Conservation (phyloP, 1,140 invertebrate species). For the Danaus plexippus region DNA sequence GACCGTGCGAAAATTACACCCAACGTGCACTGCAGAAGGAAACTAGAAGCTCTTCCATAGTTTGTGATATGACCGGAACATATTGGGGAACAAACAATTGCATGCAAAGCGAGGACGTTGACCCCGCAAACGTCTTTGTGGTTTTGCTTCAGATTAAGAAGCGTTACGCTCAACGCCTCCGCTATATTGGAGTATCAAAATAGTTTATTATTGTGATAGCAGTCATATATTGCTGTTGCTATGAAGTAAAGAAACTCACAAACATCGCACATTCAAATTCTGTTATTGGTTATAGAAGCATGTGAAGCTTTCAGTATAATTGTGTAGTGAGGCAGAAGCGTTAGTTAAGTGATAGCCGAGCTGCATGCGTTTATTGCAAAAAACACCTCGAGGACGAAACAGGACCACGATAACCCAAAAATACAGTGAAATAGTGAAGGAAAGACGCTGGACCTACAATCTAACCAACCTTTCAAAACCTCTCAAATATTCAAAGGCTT, state of each 20-base stretch:
- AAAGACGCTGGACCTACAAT: constrained; percentile 44
- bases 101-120: constrained; percentile 26
- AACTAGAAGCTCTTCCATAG: constrained; percentile 8
- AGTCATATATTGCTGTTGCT: constrained; percentile 47
- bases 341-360: constrained; percentile 5
- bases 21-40: constrained; percentile 18
- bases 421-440: constrained; percentile 18
- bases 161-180: constrained; percentile 20
- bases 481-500: constrained; percentile 20
- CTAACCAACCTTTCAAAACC: constrained; percentile 40
- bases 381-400: constrained; percentile 8
- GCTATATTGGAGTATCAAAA: constrained; percentile 21
- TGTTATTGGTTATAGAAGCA: constrained; percentile 30
- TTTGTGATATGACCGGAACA: constrained; percentile 1
- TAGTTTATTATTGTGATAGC: constrained; percentile 33
- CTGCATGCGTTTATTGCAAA: constrained; percentile 8
- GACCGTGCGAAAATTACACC: constrained; percentile 33
- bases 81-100: constrained; percentile 14
- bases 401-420: constrained; percentile 12
- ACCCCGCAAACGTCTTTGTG: constrained; percentile 14
- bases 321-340: neutral
- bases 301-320: constrained; percentile 11
- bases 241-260: constrained; percentile 37
- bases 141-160: constrained; percentile 19
- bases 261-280: constrained; percentile 52